Conservation (phyloP, 2,888 invertebrate species). For the Troilus luridus region DNA sequence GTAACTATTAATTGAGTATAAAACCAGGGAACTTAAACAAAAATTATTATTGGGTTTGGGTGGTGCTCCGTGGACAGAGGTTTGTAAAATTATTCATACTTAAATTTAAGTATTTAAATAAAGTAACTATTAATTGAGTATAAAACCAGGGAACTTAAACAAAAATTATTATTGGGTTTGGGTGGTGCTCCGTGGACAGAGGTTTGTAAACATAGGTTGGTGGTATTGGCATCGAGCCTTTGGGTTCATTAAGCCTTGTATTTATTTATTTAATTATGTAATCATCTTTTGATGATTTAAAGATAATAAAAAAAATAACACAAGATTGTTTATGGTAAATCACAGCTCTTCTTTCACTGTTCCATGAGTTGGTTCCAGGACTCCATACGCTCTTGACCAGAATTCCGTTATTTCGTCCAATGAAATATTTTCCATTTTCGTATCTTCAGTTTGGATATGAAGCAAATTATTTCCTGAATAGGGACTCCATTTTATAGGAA, state of each 20-base stretch:
- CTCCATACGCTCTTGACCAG: neutral
- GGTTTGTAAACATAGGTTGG: too few species aligned
- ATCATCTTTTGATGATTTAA: neutral
- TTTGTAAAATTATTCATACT: neutral
- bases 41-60: too few species aligned
- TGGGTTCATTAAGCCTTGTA: too few species aligned
- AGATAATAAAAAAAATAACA: neutral
- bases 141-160: neutral
- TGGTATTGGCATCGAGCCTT: too few species aligned
- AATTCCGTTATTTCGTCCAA: constrained; percentile 9
- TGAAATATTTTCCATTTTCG: neutral
- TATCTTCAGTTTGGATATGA: constrained; percentile 25
- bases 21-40: neutral
- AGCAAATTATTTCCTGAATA: constrained; percentile 37
- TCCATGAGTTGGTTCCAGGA: neutral
- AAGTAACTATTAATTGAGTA: too few species aligned
- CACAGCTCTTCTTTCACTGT: constrained; percentile 40
- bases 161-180: neutral
- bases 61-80: too few species aligned
- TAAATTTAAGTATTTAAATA: neutral
- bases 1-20: too few species aligned
- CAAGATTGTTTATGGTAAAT: neutral
- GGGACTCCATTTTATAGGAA: neutral
- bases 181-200: too few species aligned
- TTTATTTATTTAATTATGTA: too few species aligned